Conservation (phyloP, 1,140 invertebrate species). For the Cephus cinctus region DNA sequence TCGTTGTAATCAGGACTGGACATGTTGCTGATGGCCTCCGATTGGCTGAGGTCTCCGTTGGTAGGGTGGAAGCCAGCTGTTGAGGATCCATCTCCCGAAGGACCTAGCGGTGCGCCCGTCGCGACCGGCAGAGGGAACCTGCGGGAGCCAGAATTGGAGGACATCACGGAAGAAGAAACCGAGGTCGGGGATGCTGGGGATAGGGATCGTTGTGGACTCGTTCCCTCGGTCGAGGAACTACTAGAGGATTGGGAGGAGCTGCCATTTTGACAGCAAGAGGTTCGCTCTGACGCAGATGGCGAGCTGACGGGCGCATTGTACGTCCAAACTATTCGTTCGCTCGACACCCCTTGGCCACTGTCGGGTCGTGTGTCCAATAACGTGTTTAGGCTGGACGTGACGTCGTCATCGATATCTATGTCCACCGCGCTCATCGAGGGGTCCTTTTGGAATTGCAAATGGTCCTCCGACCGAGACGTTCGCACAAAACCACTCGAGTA, state of each 20-base stretch:
- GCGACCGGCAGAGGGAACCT: constrained; percentile 46
- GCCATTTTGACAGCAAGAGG: constrained; percentile 54
- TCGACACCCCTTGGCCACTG: constrained; percentile 57
- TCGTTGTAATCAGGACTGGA: constrained; percentile 85
- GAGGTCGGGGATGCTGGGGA: constrained; percentile 80
- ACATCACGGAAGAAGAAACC: constrained; percentile 83
- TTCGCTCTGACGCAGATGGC: constrained; percentile 49
- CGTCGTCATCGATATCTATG: constrained; percentile 89
- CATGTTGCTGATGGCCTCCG: constrained; percentile 82
- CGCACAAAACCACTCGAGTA: constrained; percentile 62
- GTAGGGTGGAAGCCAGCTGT: constrained; percentile 43
- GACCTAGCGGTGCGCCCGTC: constrained; percentile 34
- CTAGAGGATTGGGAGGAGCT: constrained; percentile 58
- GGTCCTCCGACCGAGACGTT: constrained; percentile 83
- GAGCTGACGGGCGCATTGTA: constrained; percentile 77
- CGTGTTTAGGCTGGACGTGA: constrained; percentile 88
- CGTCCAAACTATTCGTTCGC: constrained; percentile 83
- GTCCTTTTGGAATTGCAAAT: constrained; percentile 76
- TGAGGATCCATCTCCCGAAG: no score
- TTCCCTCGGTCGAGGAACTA: constrained; percentile 66
- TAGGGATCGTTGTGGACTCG: constrained; percentile 65
- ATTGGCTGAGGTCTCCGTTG: constrained; percentile 68
- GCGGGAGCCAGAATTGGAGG: constrained; percentile 63
- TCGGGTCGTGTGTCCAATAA: constrained; percentile 80
- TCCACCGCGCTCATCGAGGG: constrained; percentile 77